Base-by-base conservation (phyloP, 2,888 invertebrate genomes). In the Oegoconia quadripuncta region DNA sequence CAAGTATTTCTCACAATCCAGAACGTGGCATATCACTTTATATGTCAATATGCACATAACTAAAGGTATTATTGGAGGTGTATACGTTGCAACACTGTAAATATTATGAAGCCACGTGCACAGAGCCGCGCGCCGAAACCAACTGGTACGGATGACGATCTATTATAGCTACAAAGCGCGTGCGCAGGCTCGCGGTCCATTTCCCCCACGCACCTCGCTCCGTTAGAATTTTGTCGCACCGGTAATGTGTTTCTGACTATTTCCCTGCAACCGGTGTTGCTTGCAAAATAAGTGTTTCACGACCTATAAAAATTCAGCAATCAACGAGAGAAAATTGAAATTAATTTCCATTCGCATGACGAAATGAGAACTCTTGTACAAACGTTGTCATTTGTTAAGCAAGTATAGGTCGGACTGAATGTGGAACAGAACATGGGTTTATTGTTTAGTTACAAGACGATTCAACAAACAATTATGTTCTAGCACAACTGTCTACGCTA, bases 131-230 rank as follows among this genome's bases (percentile, higher is more conserved):
- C 80, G 77, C 79, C 83, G 83, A 80, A 82, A 75, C 76, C 74
- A 78, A 87, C 86, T 87, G 86, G 83, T 77, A 74, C 81, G 76
- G 70, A 64, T 72, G 77, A 75, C 81, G 82, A 78, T 80, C 79
- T 82, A 81, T 80, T 73, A 80, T 75, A 77, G 77, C 79, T 75
- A 76, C 78, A 74, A 75, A 22, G 27, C 80, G 77, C 81, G 74
- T 70, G 78, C 81, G 70, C 82, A 78, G 74, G 68, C 72, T 73
- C 75, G 68, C 81, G 77, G 79, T 75, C 81, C 84, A 86, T 82
- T 87, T 84, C 86, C 86, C 86, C 86, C 86, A 84, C 86, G 83
- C 84, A 70, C 65, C 74, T 69, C 73, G 74, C 74, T 41, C 44
- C 44, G 44, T 44, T 44, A 44, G 44, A 43, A 39, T 38, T 43